Percentiles rank a stretch among this genome's conserved stretches.
These are phyloP conservation scores for Naja naja DNA, from an alignment of 2,113 vertebrate species.

Conservation along the genomic window DNA sequence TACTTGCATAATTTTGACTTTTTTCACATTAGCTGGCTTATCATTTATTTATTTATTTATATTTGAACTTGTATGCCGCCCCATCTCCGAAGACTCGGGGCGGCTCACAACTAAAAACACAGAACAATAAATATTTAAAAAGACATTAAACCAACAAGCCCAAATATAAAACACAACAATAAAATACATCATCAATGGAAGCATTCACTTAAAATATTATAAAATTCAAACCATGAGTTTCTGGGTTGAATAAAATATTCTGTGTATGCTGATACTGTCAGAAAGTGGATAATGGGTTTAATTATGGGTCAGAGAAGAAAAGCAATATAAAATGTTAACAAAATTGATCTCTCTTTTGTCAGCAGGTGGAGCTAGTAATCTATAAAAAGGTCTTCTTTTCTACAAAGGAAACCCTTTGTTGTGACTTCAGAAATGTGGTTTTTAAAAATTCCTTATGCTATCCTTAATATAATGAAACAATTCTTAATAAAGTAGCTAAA, in stretches of 20 bases:
- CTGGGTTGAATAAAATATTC: background rate
- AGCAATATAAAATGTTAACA: background rate
- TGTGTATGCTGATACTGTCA: background rate
- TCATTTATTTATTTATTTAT: too few species aligned
- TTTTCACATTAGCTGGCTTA: background rate
- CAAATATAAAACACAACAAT: too few species aligned
- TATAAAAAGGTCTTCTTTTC: slow-evolving; percentile 15
- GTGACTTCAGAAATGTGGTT: slow-evolving; percentile 9
- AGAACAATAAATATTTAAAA: too few species aligned
- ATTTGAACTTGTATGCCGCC: too few species aligned
- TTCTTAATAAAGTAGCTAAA: slow-evolving; percentile 49
- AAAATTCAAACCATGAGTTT: background rate
- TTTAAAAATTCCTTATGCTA: slow-evolving; percentile 3
- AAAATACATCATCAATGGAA: too few species aligned
- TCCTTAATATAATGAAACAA: slow-evolving; percentile 43
- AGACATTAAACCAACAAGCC: too few species aligned
- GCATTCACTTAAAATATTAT: background rate
- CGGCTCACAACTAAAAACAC: too few species aligned
- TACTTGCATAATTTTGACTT: background rate
- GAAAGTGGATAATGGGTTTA: background rate
- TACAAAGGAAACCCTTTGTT: slow-evolving; percentile 12
- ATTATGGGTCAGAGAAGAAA: background rate
- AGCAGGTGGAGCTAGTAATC: slow-evolving; percentile 58
- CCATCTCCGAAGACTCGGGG: too few species aligned
- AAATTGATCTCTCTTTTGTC: slow-evolving; percentile 39